A percentile compares a stretch with the other conserved stretches of the same genome.
phyloP scores from a whole-genome alignment of 92 coral and sea anemone genomes.

The Epizoanthus ramosus region DNA sequence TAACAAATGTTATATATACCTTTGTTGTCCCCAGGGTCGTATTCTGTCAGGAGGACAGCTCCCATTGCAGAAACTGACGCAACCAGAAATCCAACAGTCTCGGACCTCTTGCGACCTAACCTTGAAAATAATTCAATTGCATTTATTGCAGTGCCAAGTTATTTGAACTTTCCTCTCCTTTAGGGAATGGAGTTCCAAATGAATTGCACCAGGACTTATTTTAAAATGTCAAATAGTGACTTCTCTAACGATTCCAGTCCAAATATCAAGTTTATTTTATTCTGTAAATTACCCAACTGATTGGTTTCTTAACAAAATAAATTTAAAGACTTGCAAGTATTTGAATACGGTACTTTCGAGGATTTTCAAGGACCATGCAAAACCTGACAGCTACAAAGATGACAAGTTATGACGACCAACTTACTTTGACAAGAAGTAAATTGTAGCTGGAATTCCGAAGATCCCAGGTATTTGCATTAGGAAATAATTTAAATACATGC shows the following conservation, averaged over 20 bases:
- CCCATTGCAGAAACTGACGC: constrained; percentile 63
- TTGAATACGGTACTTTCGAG: too few species aligned
- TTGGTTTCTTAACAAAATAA: too few species aligned
- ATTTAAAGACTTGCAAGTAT: too few species aligned
- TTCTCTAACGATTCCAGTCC: too few species aligned
- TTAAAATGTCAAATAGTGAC: too few species aligned
- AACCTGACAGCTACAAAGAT: too few species aligned
- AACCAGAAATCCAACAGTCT: constrained; percentile 58
- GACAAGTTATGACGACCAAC: neutral
- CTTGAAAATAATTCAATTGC: constrained; percentile 27
- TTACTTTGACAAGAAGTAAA: constrained; percentile 13
- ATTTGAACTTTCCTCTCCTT: too few species aligned
- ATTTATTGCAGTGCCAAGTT: too few species aligned
- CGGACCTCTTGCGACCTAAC: constrained; percentile 80
- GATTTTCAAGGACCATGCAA: too few species aligned
- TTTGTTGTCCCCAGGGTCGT: constrained; percentile 55
- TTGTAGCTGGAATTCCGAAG: constrained; percentile 1
- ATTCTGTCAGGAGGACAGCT: constrained; percentile 58
- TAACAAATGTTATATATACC: constrained; percentile 37
- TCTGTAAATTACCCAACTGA: too few species aligned
- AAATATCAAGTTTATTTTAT: too few species aligned
- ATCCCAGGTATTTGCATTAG: neutral
- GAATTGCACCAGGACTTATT: neutral
- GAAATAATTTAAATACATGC: constrained; percentile 16
- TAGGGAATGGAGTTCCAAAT: too few species aligned